phyloP scores from a whole-genome alignment of 2,113 vertebrate species.

The Pseudolaguvia tuberculata region DNA sequence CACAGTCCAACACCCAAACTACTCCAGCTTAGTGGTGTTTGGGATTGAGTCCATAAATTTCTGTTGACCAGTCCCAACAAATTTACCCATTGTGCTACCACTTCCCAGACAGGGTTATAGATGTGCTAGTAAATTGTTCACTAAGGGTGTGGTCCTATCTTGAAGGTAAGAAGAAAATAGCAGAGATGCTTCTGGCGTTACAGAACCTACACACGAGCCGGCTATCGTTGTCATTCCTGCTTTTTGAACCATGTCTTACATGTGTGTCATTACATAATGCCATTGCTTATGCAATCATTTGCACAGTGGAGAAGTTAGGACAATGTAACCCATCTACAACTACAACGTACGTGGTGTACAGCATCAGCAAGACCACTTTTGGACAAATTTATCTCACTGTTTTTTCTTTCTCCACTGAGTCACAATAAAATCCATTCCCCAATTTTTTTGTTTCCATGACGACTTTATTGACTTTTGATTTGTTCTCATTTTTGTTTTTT shows the following conservation, averaged over 20 bases:
- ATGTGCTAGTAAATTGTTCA: too few species aligned
- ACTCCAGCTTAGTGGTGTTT: too few species aligned
- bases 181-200: background rate
- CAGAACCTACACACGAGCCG: background rate
- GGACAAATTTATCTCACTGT: background rate
- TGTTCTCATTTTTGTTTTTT: conserved; percentile 55
- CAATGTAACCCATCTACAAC: background rate
- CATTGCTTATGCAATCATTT: conserved; percentile 22
- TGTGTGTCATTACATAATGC: conserved; percentile 22
- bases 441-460: conserved; percentile 53
- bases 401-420: conserved; percentile 31
- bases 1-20: too few species aligned
- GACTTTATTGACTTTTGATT: conserved; percentile 58
- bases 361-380: background rate
- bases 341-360: background rate
- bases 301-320: conserved; percentile 14
- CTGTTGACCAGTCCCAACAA: too few species aligned
- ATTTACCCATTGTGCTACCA: too few species aligned
- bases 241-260: conserved; percentile 2
- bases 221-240: conserved; percentile 8
- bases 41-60: too few species aligned
- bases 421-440: conserved; percentile 50
- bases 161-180: background rate
- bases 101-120: too few species aligned
- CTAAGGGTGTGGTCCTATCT: too few species aligned